Base-by-base conservation (phyloP, 2,113 vertebrate species). In the Prolemur simus region DNA sequence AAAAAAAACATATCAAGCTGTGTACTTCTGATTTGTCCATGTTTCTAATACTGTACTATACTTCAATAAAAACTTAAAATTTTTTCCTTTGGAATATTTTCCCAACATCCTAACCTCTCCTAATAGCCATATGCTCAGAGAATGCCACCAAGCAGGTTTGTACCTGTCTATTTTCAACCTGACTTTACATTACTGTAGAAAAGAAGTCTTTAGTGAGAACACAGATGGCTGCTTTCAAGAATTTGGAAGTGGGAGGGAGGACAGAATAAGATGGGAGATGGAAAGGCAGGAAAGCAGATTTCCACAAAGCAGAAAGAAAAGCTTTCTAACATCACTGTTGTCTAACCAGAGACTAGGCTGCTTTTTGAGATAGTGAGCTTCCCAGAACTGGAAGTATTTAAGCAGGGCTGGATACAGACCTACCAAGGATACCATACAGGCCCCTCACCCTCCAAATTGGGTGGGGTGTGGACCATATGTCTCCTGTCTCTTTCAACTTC, bases 151-250 rank as follows among this genome's bases (percentile, higher is more conserved):
- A 88, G 77, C 88, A 94, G 37, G 80, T 96, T 68, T 92, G 37
- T 87, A 76, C 94, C 60, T 93, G 89, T 84, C 85, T 93, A 8
- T 69, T 77, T 92, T 83, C 77, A 89, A 77, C 29, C 77, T 78
- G 60, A 90, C 29, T 87, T 32, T 77, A 49, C 14, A 68, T 94
- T 97, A 87, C 84, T 18, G 63, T n/a, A 86, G 87, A 91, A 95
- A 93, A 83, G 21, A 82, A 83, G 37, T 93, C 87, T 85, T 80
- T 71, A 81, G 54, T 68, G 69, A 92, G 66, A 54, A 71, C 25
- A 49, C 60, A 12, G 20, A 58, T 66, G 39, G 29, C 58, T 73
- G 27, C 90, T 81, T 73, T 37, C 66, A 37, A 5, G 17, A 34
- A 52, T 78, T 56, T 85, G 34, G 47, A 96, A 60, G 15, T 34